A percentile compares a stretch with the other conserved stretches of the same genome.
Conservation (phyloP, 2,113 vertebrate genomes). For the Parotia lawesii region DNA sequence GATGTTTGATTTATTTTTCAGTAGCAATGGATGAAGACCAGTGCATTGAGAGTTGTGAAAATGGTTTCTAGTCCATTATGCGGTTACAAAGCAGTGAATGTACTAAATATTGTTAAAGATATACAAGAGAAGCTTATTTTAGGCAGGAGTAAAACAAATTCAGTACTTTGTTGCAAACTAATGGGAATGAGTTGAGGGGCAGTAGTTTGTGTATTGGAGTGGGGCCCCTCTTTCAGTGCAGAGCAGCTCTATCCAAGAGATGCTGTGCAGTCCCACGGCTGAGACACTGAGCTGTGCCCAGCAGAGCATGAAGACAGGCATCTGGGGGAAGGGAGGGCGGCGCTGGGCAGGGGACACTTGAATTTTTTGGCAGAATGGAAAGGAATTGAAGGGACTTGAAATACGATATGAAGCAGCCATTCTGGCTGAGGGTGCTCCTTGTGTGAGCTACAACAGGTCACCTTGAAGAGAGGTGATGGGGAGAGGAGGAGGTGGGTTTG, state of each 20-base stretch:
- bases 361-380: not conserved
- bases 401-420: fast-evolving
- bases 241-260: not conserved
- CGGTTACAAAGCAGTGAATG: not conserved
- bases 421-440: not conserved
- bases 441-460: not conserved
- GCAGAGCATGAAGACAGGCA: not conserved
- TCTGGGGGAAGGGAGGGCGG: too few species aligned
- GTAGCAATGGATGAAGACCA: not conserved
- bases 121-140: not conserved
- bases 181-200: not conserved
- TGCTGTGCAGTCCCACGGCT: not conserved
- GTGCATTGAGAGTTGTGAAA: not conserved
- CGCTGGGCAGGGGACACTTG: not conserved
- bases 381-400: not conserved
- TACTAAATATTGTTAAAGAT: not conserved
- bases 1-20: not conserved
- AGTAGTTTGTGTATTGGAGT: not conserved
- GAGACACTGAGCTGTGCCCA: not conserved
- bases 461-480: not conserved
- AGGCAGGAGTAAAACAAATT: not conserved
- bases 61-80: not conserved
- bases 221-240: too few species aligned
- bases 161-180: not conserved
- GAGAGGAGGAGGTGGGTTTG: not conserved